A percentile compares a stretch with the other conserved stretches of the same genome.
Evolutionary conservation across 2,113 vertebrate species (phyloP).

Genomic region (Reinhardtius hippoglossoides): DNA sequence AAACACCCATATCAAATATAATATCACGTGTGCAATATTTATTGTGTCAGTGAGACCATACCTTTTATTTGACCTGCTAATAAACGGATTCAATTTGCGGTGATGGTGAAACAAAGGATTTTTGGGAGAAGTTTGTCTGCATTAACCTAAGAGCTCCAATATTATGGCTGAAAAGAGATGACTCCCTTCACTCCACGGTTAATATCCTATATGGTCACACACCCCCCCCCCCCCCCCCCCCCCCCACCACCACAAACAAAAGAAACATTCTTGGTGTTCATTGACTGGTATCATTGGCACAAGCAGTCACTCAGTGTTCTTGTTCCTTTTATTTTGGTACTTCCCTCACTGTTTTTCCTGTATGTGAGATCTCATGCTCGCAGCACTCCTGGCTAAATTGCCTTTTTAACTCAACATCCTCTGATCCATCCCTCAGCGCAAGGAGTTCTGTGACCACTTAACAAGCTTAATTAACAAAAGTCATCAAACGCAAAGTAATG

Average conservation of each 20-base stretch:
- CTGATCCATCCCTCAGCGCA: conserved; percentile 44
- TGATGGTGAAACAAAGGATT: conserved; percentile 32
- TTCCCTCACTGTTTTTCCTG: conserved; percentile 39
- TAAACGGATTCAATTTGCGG: conserved; percentile 45
- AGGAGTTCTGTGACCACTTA: conserved; percentile 59
- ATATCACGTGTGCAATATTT: conserved; percentile 83
- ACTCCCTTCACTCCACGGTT: conserved; percentile 40
- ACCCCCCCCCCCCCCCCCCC: no score
- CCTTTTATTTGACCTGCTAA: conserved; percentile 72
- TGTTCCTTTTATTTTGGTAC: conserved; percentile 66
- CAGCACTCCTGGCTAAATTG: conserved; percentile 47
- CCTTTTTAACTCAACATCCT: conserved; percentile 52
- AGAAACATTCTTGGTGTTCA: conserved; percentile 44
- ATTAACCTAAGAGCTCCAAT: conserved; percentile 29
- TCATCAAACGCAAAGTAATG: conserved; percentile 67
- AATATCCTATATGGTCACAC: conserved; percentile 31
- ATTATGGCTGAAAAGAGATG: conserved; percentile 22
- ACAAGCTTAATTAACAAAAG: conserved; percentile 74
- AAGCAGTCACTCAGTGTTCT: conserved; percentile 58
- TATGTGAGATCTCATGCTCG: conserved; percentile 40
- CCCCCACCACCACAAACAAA: neutral
- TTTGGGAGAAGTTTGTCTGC: conserved; percentile 35
- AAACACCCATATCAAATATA: conserved; percentile 41
- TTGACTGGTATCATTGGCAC: conserved; percentile 60
- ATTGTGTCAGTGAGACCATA: conserved; percentile 84